A percentile compares a stretch with the other conserved stretches of the same genome.
phyloP scores from a whole-genome alignment of 2,797 vertebrate genomes.

The Microctenopoma steveboyesi region DNA sequence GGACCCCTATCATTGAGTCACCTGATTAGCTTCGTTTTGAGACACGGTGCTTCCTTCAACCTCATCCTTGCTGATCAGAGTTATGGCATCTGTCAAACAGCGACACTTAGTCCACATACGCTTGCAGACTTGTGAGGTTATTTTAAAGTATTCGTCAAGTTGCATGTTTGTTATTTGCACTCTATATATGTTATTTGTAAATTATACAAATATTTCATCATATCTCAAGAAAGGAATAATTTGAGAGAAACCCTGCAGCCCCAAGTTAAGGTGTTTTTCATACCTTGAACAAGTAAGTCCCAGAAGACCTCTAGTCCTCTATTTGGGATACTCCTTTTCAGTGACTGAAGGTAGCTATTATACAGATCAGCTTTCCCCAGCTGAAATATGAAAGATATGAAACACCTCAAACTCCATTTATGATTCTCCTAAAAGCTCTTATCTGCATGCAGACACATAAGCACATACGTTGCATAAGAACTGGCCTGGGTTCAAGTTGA shows the following conservation, averaged over 20 bases:
- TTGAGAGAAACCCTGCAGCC: constrained; percentile 29
- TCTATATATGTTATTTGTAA: not conserved
- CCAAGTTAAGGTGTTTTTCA: constrained; percentile 32
- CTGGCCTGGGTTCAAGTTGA: constrained; percentile 31
- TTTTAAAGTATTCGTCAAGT: not conserved
- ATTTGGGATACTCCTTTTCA: constrained; percentile 88
- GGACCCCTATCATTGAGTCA: constrained; percentile 56
- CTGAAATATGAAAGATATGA: constrained; percentile 68
- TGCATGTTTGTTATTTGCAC: constrained; percentile 13
- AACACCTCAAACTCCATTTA: constrained; percentile 52
- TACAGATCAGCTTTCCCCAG: constrained; percentile 83
- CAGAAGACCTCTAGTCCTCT: constrained; percentile 91
- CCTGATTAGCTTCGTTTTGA: constrained; percentile 89
- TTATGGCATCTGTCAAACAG: constrained; percentile 84
- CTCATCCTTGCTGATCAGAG: constrained; percentile 92
- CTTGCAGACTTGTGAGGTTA: not conserved
- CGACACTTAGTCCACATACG: constrained; percentile 7
- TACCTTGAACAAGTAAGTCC: constrained; percentile 94
- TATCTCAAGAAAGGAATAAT: constrained; percentile 32
- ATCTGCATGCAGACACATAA: constrained; percentile 22
- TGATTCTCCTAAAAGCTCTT: constrained; percentile 26
- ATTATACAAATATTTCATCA: constrained; percentile 35
- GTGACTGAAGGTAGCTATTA: constrained; percentile 89
- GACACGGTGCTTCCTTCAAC: constrained; percentile 87
- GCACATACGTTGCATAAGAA: constrained; percentile 15